Evolutionary conservation across 2,797 vertebrate species (phyloP), one percentile per base, ranked within the genome.

Genomic region (Cercopithecus neglectus): DNA sequence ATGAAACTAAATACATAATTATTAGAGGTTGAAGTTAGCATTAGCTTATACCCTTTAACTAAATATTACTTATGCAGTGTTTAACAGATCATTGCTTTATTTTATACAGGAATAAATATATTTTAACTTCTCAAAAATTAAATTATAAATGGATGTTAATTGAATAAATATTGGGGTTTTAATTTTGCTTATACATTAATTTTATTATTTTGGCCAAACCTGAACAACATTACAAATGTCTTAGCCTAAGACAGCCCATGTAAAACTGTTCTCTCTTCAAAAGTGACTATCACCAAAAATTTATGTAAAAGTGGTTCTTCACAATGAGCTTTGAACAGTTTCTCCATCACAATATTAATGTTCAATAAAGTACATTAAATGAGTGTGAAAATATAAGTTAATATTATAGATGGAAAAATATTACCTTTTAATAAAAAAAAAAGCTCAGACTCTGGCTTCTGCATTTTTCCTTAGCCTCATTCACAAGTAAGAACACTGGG

Each of bases 401-500:
- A 26, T 50, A 86, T 79, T 72, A 55, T 28, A 92, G 24, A 46
- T 16, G 79, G 26, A 84, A 84, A 79, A 94, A 79, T 14, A 74
- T 13, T 75, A 33, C 28, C 2, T 78, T 90, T 92, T 21, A 30
- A 39, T 72, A 48, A 36, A 84, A 72, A 21, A 55, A 83, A 61
- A 59, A 21, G 44, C 22, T 41, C 8, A 64, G 80, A 4, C 81
- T 97, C 79, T 97, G 46, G 1, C 1, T 78, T 96, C 28, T 96
- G 5, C 33, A 81, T 41, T 19, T 12, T 82, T 14, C 2, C 22
- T 81, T 96, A 46, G 96, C 80, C 44, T 96, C 50, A 83, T 70
- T 95, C 79, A 86, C n/a, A 19, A 53, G 90, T 46, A 97, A 97
- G 98, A 97, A 75, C 97, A 96, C n/a, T 96, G 44, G 57, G 10